Conservation (phyloP, 92 coral and sea anemone species). For the Desmophyllum pertusum region DNA sequence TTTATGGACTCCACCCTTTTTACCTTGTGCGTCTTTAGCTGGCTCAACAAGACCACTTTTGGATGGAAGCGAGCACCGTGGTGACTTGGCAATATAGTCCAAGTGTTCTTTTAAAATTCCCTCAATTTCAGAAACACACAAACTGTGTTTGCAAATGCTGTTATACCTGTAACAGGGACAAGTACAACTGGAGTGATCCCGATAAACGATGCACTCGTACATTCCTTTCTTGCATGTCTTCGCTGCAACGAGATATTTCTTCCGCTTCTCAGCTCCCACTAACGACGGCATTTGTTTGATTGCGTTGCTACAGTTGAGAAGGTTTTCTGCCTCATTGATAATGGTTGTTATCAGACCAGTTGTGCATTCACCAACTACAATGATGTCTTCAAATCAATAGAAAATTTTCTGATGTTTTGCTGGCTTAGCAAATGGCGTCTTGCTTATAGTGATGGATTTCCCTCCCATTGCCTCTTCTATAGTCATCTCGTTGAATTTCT, state of each 20-base stretch:
- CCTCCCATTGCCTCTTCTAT: conserved; percentile 37
- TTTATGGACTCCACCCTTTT: conserved; percentile 47
- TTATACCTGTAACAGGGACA: conserved; percentile 52
- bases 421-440: background rate
- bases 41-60: conserved; percentile 55
- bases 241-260: conserved; percentile 46
- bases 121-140: conserved; percentile 32
- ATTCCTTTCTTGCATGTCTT: conserved; percentile 46
- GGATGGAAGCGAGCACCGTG: conserved; percentile 21
- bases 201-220: conserved; percentile 43
- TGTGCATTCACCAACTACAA: conserved; percentile 40
- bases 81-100: conserved; percentile 25
- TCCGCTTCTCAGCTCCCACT: conserved; percentile 18
- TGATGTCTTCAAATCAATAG: conserved; percentile 14
- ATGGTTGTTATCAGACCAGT: conserved; percentile 30
- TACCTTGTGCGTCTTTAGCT: conserved; percentile 29
- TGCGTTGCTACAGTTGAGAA: conserved; percentile 28
- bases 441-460: conserved; percentile 37
- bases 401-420: conserved; percentile 39
- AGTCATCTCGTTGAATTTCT: conserved; percentile 34
- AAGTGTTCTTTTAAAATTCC: conserved; percentile 47
- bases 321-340: conserved; percentile 34
- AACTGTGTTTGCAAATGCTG: conserved; percentile 48
- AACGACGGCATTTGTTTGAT: conserved; percentile 18
- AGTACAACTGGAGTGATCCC: conserved; percentile 39